Base-by-base conservation (phyloP, 2,113 vertebrate species). In the Ameiurus melas region DNA sequence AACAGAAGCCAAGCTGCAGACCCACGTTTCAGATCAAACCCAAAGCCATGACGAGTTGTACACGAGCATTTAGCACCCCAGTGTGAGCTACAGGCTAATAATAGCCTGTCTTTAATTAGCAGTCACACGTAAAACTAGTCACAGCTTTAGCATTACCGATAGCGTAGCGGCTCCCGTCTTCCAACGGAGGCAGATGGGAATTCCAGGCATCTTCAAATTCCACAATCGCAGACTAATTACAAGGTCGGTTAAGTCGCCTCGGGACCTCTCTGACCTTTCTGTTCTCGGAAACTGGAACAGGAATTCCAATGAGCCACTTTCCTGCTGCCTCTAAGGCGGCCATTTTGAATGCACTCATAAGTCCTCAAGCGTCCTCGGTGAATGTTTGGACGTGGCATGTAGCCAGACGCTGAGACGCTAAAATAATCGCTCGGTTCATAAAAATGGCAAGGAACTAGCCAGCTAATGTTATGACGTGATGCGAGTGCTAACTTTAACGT, bases 71-170 rank as follows among this genome's bases (percentile, higher is more conserved):
- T 86, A 78, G 66, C 87, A 70, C 89, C 84, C 87, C 64, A 3
- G 64, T 70, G 83, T 57, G 27, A 89, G 71, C 81, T 53, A 57
- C 68, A 2, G 57, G 87, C 90, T 92, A 92, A 92, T 85, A 90
- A 90, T 92, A 92, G 75, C 85, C 25, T 33, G 25, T 53, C 58
- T 90, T 91, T 93, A 87, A 93, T 93, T 92, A 91, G 22, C 92
- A 77, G 62, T 36, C 60, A 27, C 6, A 33, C 84, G 92, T 62
- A 70, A 89, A 88, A 64, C 58, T 68, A 70, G 81, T 71, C 62
- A 82, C 62, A 47, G 88, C 55, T 27, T 77, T 82, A 79, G 68
- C 60, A 12, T 36, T 60, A 75, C 66, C 4, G 81, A 30, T n/a
- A 70, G 60, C 71, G 30, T 36, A 30, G 19, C 27, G n/a, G 27